Evolutionary conservation across 2,797 vertebrate species (phyloP), one percentile per base, ranked within the genome.

Genomic region (Apodemus agrarius): DNA sequence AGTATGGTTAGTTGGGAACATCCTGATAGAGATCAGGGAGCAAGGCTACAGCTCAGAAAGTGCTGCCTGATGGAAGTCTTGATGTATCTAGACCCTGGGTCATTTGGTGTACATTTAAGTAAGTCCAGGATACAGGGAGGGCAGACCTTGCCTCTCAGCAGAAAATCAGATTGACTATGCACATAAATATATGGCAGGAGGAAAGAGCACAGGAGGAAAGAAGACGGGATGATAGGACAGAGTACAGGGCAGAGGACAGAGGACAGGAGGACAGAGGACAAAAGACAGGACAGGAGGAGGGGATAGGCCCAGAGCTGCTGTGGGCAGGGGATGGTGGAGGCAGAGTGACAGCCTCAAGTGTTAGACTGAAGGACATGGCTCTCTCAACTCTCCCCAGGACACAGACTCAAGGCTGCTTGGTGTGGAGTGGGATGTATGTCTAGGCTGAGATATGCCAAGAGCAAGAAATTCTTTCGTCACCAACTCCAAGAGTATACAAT

Each of bases 381-480:
- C 14, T 69, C 76, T 43, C 9, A 43, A 12, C 37, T 40, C 19
- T 17, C 16, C 31, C 1, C 3, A 52, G 43, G n/a, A 57, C 16
- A 16, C 3, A n/a, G 22, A 31, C 22, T 21, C 21, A 7, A 34
- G 19, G 31, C 29, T 49, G 21, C 6, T 40, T 31, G 37, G 0
- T 81, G n/a, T 14, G 3, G 26, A 8, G 7, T n/a, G 0, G 34
- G 11, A 14, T 43, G 40, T 0, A 1, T 34, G 3, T 6, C 6
- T 22, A 65, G 4, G 8, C 29, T 65, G 3, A 29, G 17, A 9
- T 43, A n/a, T 54, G 14, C 75, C 0, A 11, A 61, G 57, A 5
- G 9, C n/a, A 43, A 75, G 16, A 54, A 37, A 24, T 34, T 14
- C 24, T 17, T 19, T 6, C 54, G n/a, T 4, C 16, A 63, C 13